phyloP scores from a whole-genome alignment of 2,888 invertebrate species.

The Thysanoteuthis rhombus region DNA sequence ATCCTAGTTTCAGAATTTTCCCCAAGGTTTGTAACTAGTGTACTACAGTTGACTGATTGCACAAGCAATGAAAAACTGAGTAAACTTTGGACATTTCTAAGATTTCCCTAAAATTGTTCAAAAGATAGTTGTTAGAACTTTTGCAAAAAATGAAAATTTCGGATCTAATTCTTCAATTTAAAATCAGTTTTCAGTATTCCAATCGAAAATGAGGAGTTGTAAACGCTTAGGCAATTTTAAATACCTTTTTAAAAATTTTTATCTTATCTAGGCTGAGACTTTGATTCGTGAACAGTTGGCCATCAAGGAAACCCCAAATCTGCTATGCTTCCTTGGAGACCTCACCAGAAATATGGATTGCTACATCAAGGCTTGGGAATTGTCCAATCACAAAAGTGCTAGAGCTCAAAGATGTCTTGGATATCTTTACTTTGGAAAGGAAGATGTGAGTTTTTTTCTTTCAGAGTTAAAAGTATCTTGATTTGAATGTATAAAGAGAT shows the following conservation, averaged over 20 bases:
- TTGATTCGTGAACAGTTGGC: conserved; percentile 82
- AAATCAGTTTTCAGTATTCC: not conserved
- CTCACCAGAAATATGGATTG: conserved; percentile 80
- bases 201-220: not conserved
- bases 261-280: conserved; percentile 79
- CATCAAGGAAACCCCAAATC: conserved; percentile 82
- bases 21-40: too few species aligned
- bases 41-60: too few species aligned
- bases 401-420: conserved; percentile 91
- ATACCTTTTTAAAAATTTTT: not conserved
- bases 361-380: conserved; percentile 91
- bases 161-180: not conserved
- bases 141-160: too few species aligned
- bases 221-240: too few species aligned
- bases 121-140: too few species aligned
- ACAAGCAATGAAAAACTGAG: too few species aligned
- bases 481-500: not conserved
- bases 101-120: too few species aligned
- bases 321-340: conserved; percentile 93
- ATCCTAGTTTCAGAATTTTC: too few species aligned
- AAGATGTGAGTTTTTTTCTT: conserved; percentile 51
- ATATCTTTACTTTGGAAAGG: conserved; percentile 62
- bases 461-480: not conserved
- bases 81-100: too few species aligned
- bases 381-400: conserved; percentile 83